Evolutionary conservation across 2,888 invertebrate species (phyloP).

Genomic region (Agrypnus murinus): DNA sequence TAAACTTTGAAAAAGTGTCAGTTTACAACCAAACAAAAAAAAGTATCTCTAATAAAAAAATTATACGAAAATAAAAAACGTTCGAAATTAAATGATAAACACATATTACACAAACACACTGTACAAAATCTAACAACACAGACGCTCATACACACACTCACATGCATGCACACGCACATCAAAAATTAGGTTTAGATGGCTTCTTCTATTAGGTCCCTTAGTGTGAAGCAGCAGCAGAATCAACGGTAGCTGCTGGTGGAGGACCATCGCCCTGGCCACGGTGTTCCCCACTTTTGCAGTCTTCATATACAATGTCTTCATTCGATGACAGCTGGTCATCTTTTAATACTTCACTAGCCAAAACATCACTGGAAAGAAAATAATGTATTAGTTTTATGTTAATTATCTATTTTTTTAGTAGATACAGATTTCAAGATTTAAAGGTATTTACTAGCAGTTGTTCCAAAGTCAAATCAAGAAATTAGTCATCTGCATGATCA

Average conservation of each 20-base stretch:
- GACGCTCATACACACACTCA: slow-evolving; percentile 33
- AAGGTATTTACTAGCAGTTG: too few species aligned
- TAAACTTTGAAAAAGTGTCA: slow-evolving; percentile 32
- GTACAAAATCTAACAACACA: slow-evolving; percentile 42
- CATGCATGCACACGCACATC: too few species aligned
- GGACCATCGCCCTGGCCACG: slow-evolving; percentile 70
- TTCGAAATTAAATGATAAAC: slow-evolving; percentile 42
- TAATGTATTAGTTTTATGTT: too few species aligned
- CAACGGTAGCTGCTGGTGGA: slow-evolving; percentile 44
- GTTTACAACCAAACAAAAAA: slow-evolving; percentile 43
- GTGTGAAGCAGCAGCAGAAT: slow-evolving; percentile 34
- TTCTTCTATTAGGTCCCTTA: slow-evolving; percentile 29
- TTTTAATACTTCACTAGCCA: slow-evolving; percentile 66
- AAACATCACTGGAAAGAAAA: slow-evolving; percentile 66
- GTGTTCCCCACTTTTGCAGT: slow-evolving; percentile 65
- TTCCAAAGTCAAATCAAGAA: too few species aligned
- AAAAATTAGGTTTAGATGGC: slow-evolving; percentile 2
- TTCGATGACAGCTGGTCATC: slow-evolving; percentile 57
- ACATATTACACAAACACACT: slow-evolving; percentile 42
- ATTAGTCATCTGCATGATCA: too few species aligned
- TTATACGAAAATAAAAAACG: slow-evolving; percentile 34
- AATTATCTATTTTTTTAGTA: too few species aligned
- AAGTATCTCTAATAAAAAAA: slow-evolving; percentile 35
- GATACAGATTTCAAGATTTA: too few species aligned
- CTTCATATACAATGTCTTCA: slow-evolving; percentile 62